A percentile compares a stretch with the other conserved stretches of the same genome.
phyloP scores from a whole-genome alignment of 1,140 invertebrate species.

The Sitophilus oryzae region DNA sequence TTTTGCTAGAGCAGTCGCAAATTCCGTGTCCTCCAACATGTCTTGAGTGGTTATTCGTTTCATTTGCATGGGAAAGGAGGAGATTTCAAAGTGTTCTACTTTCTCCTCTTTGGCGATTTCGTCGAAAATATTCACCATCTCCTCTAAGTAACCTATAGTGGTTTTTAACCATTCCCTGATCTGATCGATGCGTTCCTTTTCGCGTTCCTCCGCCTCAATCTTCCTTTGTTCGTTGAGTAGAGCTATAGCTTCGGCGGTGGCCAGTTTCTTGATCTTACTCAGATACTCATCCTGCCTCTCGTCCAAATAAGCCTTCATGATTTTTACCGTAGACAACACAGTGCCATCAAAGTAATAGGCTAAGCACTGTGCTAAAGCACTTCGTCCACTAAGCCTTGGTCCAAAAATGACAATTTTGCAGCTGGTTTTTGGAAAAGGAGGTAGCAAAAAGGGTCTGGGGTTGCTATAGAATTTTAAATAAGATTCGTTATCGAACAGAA shows the following conservation, averaged over 20 bases:
- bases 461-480: slow-evolving; percentile 50
- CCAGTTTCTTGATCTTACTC: slow-evolving; percentile 40
- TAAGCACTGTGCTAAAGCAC: slow-evolving; percentile 40
- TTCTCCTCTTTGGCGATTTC: slow-evolving; percentile 21
- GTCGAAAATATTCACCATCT: slow-evolving; percentile 3
- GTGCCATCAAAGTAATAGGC: slow-evolving; percentile 34
- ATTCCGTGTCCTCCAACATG: slow-evolving; percentile 21
- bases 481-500: slow-evolving; percentile 47
- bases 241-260: slow-evolving; percentile 39
- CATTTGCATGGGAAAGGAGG: slow-evolving; percentile 30
- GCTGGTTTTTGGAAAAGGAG: slow-evolving; percentile 40
- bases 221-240: slow-evolving; percentile 20
- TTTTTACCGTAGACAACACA: slow-evolving; percentile 38
- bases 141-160: slow-evolving; percentile 10
- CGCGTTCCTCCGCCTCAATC: slow-evolving; percentile 15
- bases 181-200: slow-evolving; percentile 19
- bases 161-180: slow-evolving; percentile 25
- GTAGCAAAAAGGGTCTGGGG: slow-evolving; percentile 50
- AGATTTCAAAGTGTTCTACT: slow-evolving; percentile 25
- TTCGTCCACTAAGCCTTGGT: slow-evolving; percentile 42
- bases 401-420: slow-evolving; percentile 47
- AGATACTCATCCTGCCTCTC: slow-evolving; percentile 40
- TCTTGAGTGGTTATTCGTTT: slow-evolving; percentile 15
- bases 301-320: slow-evolving; percentile 38
- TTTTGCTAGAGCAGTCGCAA: slow-evolving; percentile 15